Conservation (phyloP, 1,140 invertebrate species). For the Nebria ingens region DNA sequence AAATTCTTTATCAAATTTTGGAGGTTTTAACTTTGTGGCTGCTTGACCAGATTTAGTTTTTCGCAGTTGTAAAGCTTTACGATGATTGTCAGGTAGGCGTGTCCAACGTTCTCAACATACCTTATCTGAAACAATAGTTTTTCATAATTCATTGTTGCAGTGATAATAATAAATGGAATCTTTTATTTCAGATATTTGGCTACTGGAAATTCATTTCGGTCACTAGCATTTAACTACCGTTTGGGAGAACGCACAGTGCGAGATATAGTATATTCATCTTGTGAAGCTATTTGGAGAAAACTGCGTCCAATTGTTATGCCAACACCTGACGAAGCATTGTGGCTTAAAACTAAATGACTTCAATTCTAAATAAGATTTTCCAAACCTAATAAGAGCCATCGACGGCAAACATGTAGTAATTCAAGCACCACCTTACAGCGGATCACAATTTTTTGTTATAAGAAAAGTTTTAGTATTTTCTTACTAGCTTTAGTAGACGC, state of each 20-base stretch:
- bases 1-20: constrained; percentile 19
- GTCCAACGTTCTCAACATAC: constrained; percentile 14
- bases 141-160: constrained; percentile 8
- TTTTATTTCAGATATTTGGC: constrained; percentile 15
- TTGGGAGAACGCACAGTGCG: constrained; percentile 17
- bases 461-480: constrained; percentile 33
- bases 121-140: constrained; percentile 13
- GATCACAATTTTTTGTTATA: constrained; percentile 35
- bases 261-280: constrained; percentile 18
- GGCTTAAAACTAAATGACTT: constrained; percentile 9
- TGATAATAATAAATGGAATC: not conserved
- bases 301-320: constrained; percentile 18
- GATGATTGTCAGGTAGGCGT: constrained; percentile 18
- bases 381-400: constrained; percentile 31
- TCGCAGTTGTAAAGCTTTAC: constrained; percentile 18
- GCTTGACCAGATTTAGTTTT: constrained; percentile 19
- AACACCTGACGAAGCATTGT: constrained; percentile 12
- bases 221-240: constrained; percentile 2
- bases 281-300: constrained; percentile 16
- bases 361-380: constrained; percentile 18
- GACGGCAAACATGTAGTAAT: constrained; percentile 39
- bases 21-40: constrained; percentile 16
- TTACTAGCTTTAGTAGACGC: constrained; percentile 35
- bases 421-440: constrained; percentile 24
- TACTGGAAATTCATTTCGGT: constrained; percentile 15